Evolutionary conservation across 2,888 invertebrate genomes (phyloP), one percentile per base, ranked within the genome.

Genomic region (Ichneumon xanthorius): DNA sequence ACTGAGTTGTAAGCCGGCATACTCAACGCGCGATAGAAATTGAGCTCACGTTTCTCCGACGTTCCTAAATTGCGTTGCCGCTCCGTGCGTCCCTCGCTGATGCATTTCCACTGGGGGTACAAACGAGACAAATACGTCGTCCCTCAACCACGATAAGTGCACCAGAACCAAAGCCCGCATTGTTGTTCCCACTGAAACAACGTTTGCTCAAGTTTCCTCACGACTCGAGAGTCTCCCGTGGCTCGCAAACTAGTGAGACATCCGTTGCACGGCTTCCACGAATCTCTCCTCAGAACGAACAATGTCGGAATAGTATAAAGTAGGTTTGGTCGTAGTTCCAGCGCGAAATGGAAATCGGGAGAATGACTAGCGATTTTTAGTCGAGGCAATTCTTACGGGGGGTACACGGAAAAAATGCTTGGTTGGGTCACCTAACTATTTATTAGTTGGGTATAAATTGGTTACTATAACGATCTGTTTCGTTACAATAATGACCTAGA

Each of bases 41-140:
- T 30, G 26, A 75, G 75, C 48, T 75, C 75, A 48, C 58, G 72
- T 73, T 73, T 26, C 58, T 26, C 55, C 72, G 19, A n/a, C 61
- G 61, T 61, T 30, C 30, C 63, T 48, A 58, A 75, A 75, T 75
- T 75, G 63, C 11, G 48, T 75, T 75, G 61, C 48, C 30, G 63
- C 30, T 75, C 73, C 5, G 61, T 26, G 61, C 73, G 1, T 61
- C 75, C 61, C 61, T 73, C 9, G 16, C 26, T 61, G 45, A 61
- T 61, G 73, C 40, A 45, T 61, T 3, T 30, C 55, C 19, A 11
- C 55, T 22, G 45, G 45, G 45, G 3, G 1, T 37, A 58, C 58
- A 26, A 22, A 9, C 58, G 58, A 75, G 48, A 63, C 63, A 63
- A 75, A 61, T 73, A 63, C 75, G 48, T 63, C 61, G 63, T 75